Conservation (phyloP, 2,113 vertebrate genomes). For the Tauraco erythrolophus region DNA sequence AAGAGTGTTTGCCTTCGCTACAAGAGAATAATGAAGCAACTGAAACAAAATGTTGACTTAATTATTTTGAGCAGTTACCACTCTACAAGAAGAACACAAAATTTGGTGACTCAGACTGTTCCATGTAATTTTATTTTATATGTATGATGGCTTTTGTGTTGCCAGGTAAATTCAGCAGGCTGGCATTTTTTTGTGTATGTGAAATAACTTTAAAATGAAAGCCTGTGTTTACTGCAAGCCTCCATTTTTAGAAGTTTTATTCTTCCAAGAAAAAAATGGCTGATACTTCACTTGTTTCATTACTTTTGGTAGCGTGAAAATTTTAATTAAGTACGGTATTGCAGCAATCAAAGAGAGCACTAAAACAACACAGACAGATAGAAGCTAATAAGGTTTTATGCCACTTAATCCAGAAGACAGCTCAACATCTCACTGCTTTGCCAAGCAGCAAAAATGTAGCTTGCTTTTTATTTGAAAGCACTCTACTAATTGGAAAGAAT, state of each 20-base stretch:
- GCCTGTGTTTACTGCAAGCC: not conserved
- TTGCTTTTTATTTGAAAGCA: not conserved
- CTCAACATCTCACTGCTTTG: not conserved
- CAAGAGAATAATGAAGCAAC: not conserved
- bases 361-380: not conserved
- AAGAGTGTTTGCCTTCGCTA: not conserved
- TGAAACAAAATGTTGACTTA: not conserved
- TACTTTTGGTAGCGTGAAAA: not conserved
- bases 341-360: not conserved
- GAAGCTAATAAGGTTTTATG: conserved; percentile 10
- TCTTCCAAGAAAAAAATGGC: not conserved
- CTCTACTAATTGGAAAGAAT: not conserved
- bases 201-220: not conserved
- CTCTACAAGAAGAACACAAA: not conserved
- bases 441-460: not conserved
- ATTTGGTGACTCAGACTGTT: not conserved
- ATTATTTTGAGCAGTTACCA: not conserved
- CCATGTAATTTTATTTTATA: not conserved
- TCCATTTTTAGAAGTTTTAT: not conserved
- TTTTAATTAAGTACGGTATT: conserved; percentile 22
- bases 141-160: not conserved
- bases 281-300: conserved; percentile 4
- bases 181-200: not conserved
- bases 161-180: not conserved
- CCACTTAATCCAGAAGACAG: not conserved